phyloP scores from a whole-genome alignment of 1,140 invertebrate species.

The Sarcophaga peregrina region DNA sequence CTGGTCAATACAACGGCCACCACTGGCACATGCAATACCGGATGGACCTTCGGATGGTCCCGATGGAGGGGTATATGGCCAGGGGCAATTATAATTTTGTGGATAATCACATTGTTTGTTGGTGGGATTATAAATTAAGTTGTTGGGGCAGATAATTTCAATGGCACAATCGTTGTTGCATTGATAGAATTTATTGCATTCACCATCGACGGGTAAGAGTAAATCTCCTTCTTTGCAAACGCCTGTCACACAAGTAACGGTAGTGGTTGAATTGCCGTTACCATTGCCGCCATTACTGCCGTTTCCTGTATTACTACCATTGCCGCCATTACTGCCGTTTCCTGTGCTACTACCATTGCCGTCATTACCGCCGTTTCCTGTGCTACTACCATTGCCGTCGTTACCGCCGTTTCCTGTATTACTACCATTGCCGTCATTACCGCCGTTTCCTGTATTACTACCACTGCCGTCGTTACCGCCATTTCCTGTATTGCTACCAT shows the following conservation, averaged over 20 bases:
- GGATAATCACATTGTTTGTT: slow-evolving; percentile 54
- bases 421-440: neutral
- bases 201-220: neutral
- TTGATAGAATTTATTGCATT: neutral
- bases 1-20: slow-evolving; percentile 31
- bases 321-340: neutral
- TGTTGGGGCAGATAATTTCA: slow-evolving; percentile 28
- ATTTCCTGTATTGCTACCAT: neutral
- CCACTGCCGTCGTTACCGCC: neutral
- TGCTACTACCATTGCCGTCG: neutral
- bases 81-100: slow-evolving; percentile 50
- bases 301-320: neutral
- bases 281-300: neutral
- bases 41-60: slow-evolving; percentile 33
- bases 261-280: neutral
- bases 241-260: neutral
- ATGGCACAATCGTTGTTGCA: neutral
- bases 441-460: neutral
- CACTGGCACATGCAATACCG: slow-evolving; percentile 34
- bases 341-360: neutral
- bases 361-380: neutral
- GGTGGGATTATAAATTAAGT: slow-evolving; percentile 23
- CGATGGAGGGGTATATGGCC: slow-evolving; percentile 47
- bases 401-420: neutral
- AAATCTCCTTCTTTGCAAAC: neutral